A percentile compares a stretch with the other conserved stretches of the same genome.
These are phyloP conservation scores for Drosophila mayri DNA, from an alignment of 1,140 invertebrate genomes.

Conservation along the genomic window DNA sequence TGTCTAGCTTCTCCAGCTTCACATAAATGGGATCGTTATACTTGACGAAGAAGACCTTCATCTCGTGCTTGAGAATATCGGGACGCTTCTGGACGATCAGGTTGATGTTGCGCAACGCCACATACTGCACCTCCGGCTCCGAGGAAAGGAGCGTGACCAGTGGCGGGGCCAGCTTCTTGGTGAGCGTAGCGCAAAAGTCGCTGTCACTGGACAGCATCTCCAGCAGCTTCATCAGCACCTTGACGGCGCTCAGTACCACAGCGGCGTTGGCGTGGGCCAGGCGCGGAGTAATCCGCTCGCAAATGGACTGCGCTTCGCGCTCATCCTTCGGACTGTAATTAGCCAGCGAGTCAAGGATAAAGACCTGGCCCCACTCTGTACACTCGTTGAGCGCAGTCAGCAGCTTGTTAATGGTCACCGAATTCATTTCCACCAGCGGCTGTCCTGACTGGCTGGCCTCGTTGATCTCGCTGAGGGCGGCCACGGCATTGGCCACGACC, in stretches of 20 bases:
- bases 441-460: conserved; percentile 97
- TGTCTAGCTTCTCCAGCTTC: conserved; percentile 99
- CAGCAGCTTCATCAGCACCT: conserved; percentile 98
- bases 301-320: conserved; percentile 99
- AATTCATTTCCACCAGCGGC: conserved; percentile 97
- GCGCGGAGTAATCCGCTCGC: conserved; percentile 98
- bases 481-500: conserved; percentile 99
- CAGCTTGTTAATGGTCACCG: conserved; percentile 98
- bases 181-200: conserved; percentile 97
- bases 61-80: conserved; percentile 99
- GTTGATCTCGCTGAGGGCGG: conserved; percentile 99
- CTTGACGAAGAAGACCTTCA: conserved; percentile 99
- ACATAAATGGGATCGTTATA: conserved; percentile 99
- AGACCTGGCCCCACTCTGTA: conserved; percentile 99
- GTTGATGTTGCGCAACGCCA: conserved; percentile 99
- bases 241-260: conserved; percentile 99
- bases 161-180: conserved; percentile 99
- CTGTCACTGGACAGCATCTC: conserved; percentile 97
- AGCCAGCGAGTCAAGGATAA: conserved; percentile 98
- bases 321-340: conserved; percentile 99
- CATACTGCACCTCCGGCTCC: conserved; percentile 99
- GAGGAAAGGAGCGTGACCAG: conserved; percentile 98
- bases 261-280: conserved; percentile 99
- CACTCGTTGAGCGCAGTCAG: conserved; percentile 99
- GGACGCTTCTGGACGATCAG: conserved; percentile 99